These are phyloP conservation scores for Apotomis betuletana DNA, from an alignment of 2,888 invertebrate genomes.

Conservation along the genomic window DNA sequence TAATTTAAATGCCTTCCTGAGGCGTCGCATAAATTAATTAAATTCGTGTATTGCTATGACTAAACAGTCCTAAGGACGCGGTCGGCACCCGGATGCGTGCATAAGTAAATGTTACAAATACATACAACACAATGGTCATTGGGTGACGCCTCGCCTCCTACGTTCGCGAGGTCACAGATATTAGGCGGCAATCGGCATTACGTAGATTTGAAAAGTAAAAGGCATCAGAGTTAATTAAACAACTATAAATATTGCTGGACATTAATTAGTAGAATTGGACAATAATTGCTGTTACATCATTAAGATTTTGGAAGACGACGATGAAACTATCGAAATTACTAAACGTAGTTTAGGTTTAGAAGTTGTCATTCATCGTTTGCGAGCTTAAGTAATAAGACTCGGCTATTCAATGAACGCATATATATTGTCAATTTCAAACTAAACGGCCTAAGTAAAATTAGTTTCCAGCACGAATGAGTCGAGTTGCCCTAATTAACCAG, in stretches of 20 bases:
- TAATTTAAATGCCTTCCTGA: slow-evolving; percentile 26
- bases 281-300: slow-evolving; percentile 7
- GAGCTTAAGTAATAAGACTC: not conserved
- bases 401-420: not conserved
- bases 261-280: slow-evolving; percentile 9
- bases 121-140: slow-evolving; percentile 56
- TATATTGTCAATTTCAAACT: not conserved
- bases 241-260: slow-evolving; percentile 1
- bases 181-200: slow-evolving; percentile 10
- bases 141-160: slow-evolving; percentile 21
- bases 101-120: slow-evolving; percentile 49
- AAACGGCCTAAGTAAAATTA: slow-evolving; percentile 41
- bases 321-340: not conserved
- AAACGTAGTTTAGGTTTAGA: slow-evolving; percentile 4
- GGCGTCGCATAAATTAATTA: slow-evolving; percentile 45
- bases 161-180: slow-evolving; percentile 26
- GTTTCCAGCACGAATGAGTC: slow-evolving; percentile 43
- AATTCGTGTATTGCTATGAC: slow-evolving; percentile 56
- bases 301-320: slow-evolving; percentile 2
- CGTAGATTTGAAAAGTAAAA: slow-evolving; percentile 12
- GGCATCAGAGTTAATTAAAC: not conserved
- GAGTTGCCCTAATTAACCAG: slow-evolving; percentile 53
- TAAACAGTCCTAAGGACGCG: slow-evolving; percentile 57
- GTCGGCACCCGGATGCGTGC: slow-evolving; percentile 59
- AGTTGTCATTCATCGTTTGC: not conserved